Evolutionary conservation across 2,888 invertebrate species (phyloP).

Genomic region (Caenorhabditis doughertyi): DNA sequence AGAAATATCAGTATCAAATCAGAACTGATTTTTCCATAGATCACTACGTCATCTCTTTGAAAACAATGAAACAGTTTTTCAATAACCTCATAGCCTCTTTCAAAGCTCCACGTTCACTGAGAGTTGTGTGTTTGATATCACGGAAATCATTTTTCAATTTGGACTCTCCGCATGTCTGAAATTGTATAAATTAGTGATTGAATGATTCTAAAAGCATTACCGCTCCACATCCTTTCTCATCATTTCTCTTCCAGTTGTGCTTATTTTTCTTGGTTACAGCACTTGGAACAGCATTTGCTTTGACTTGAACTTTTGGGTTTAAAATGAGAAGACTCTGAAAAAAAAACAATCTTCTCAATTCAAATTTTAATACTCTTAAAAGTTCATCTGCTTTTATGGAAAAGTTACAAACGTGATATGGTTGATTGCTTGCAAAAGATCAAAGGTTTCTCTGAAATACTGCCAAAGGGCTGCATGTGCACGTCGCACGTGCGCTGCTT

Average conservation of each 20-base stretch:
- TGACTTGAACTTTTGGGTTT: conserved; percentile 90
- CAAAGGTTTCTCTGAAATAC: conserved; percentile 33
- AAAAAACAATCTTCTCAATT: neutral
- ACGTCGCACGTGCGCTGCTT: conserved; percentile 41
- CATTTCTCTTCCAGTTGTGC: conserved; percentile 95
- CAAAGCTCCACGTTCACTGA: conserved; percentile 95
- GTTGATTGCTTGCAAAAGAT: conserved; percentile 9
- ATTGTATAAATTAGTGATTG: conserved; percentile 15
- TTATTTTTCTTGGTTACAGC: conserved; percentile 91
- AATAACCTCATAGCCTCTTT: conserved; percentile 83
- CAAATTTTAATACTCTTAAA: conserved; percentile 1
- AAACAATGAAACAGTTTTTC: neutral
- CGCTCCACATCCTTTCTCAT: conserved; percentile 90
- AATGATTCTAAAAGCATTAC: no score
- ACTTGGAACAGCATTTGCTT: conserved; percentile 91
- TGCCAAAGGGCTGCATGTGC: conserved; percentile 40
- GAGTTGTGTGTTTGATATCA: conserved; percentile 96
- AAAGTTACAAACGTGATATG: conserved; percentile 1
- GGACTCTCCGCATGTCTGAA: conserved; percentile 85
- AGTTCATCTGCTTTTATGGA: neutral
- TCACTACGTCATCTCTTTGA: conserved; percentile 42
- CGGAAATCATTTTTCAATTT: conserved; percentile 91
- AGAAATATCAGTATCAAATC: conserved; percentile 11
- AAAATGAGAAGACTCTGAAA: conserved; percentile 90
- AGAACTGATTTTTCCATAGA: conserved; percentile 40